These are phyloP conservation scores for Trichoplusia ni DNA, from an alignment of 1,140 invertebrate genomes.

Conservation along the genomic window DNA sequence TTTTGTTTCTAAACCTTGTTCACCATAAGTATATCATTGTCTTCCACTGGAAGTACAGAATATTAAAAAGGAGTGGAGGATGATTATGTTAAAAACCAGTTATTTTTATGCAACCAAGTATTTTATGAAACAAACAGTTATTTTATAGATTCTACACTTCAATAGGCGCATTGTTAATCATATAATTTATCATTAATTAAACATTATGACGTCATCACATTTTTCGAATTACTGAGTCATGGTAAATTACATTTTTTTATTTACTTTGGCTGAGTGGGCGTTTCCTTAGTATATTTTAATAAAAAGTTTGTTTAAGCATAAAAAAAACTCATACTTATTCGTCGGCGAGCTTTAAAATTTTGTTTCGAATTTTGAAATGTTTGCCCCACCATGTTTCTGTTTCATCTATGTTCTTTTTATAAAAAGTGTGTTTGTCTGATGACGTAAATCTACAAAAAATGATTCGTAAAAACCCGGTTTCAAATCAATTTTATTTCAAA, in stretches of 20 bases:
- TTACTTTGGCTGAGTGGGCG: constrained; percentile 4
- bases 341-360: not conserved
- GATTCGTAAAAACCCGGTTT: too few relatives aligned
- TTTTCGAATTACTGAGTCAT: constrained; percentile 28
- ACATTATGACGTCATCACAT: constrained; percentile 41
- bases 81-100: too few relatives aligned
- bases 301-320: constrained; percentile 1
- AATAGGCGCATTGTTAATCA: constrained; percentile 37
- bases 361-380: not conserved
- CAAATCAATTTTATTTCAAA: too few relatives aligned
- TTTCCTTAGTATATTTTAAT: constrained; percentile 21
- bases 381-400: too few relatives aligned
- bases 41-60: too few relatives aligned
- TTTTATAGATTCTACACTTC: not conserved
- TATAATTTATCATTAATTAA: constrained; percentile 59
- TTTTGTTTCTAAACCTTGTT: too few relatives aligned
- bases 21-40: too few relatives aligned
- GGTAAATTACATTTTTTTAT: constrained; percentile 24
- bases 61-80: too few relatives aligned
- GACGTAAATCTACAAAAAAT: too few relatives aligned
- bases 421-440: too few relatives aligned
- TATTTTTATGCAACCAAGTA: too few relatives aligned
- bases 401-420: too few relatives aligned
- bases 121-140: not conserved
- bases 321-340: constrained; percentile 3